phyloP scores from a whole-genome alignment of 2,113 vertebrate species.

The Tragulus kanchil region DNA sequence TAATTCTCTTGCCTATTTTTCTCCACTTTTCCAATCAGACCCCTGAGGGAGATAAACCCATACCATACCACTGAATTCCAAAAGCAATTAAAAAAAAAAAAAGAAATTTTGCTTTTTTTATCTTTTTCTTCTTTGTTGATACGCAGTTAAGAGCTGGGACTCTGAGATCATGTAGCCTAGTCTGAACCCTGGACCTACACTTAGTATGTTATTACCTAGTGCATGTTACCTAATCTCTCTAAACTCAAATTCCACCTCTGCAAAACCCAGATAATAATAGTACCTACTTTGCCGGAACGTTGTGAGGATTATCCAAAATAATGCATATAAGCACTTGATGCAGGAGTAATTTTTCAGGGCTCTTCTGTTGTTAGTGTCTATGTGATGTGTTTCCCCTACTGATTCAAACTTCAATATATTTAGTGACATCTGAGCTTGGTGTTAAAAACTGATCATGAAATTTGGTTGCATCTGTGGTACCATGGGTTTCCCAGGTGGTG shows the following conservation, averaged over 20 bases:
- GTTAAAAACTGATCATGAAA: neutral
- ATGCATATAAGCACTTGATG: neutral
- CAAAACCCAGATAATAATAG: constrained; percentile 11
- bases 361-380: constrained; percentile 12
- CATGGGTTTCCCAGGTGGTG: too few species aligned
- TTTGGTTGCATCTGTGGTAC: neutral
- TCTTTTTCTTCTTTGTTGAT: neutral
- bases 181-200: neutral
- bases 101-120: neutral
- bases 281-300: neutral
- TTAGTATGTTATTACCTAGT: neutral
- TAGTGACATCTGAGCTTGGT: neutral
- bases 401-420: neutral
- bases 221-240: neutral
- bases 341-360: neutral
- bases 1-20: neutral
- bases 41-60: neutral
- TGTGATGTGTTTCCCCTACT: neutral
- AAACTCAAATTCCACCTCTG: neutral
- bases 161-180: neutral
- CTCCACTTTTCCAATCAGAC: neutral
- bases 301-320: constrained; percentile 30
- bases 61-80: neutral
- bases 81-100: neutral
- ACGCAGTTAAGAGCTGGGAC: neutral